Conservation (phyloP, 2,797 vertebrate genomes). For the Premnoplex brunnescens region DNA sequence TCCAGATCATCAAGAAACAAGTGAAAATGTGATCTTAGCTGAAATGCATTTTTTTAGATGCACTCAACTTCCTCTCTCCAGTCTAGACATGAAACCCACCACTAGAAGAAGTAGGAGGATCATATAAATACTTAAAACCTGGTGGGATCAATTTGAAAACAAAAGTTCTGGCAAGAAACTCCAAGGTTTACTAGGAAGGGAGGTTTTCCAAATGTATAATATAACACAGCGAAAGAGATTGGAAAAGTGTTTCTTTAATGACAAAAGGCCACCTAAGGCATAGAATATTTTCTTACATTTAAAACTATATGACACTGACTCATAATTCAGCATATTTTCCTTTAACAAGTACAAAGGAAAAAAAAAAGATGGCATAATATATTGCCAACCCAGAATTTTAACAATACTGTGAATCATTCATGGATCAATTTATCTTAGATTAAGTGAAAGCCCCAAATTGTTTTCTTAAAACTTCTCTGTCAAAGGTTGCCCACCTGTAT, state of each 20-base stretch:
- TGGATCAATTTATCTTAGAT: neutral
- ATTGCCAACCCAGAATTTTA: neutral
- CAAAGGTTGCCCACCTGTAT: neutral
- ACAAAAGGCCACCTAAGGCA: rapidly evolving
- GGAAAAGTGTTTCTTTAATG: neutral
- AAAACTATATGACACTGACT: rapidly evolving
- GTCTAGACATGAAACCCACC: neutral
- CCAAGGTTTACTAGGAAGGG: neutral
- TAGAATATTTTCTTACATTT: neutral
- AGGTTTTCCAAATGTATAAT: neutral
- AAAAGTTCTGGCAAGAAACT: neutral
- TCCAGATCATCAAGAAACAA: neutral
- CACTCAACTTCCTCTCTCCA: neutral
- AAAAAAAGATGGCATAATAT: neutral
- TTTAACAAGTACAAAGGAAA: neutral
- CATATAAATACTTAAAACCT: neutral
- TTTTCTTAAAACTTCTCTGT: neutral
- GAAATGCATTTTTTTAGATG: neutral
- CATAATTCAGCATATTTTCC: neutral
- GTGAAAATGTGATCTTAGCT: neutral
- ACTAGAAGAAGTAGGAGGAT: neutral
- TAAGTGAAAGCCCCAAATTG: neutral
- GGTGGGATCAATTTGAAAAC: rapidly evolving
- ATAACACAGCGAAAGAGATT: neutral
- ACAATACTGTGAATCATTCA: neutral